Evolutionary conservation across 2,888 invertebrate species (phyloP).

Genomic region (Abscondita cerata): DNA sequence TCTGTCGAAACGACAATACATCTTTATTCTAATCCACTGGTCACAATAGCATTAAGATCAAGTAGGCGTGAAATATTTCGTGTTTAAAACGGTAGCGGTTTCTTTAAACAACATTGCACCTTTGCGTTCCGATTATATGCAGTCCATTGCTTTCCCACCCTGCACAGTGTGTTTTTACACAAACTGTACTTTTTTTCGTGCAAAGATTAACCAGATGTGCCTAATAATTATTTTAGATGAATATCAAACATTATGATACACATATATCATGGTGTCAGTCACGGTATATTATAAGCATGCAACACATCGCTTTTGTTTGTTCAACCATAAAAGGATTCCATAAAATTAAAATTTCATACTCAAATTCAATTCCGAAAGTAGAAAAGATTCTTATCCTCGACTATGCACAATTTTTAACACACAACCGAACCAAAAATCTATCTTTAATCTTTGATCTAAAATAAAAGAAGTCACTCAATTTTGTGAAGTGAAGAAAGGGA

Average conservation of each 20-base stretch:
- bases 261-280: constrained; percentile 15
- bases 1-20: constrained; percentile 32
- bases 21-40: constrained; percentile 35
- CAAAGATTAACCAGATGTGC: not conserved
- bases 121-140: constrained; percentile 15
- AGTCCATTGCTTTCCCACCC: constrained; percentile 12
- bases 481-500: too few species aligned
- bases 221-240: constrained; percentile 13
- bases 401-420: too few species aligned
- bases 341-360: constrained; percentile 18
- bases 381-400: too few species aligned
- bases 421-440: not conserved
- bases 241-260: constrained; percentile 12
- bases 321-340: not conserved
- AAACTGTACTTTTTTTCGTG: too few species aligned
- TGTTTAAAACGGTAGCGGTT: constrained; percentile 35
- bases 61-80: constrained; percentile 38
- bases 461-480: too few species aligned
- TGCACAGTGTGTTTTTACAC: not conserved
- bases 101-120: constrained; percentile 26
- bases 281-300: constrained; percentile 18
- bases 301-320: constrained; percentile 7
- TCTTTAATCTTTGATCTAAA: too few species aligned
- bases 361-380: too few species aligned
- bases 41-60: constrained; percentile 37